Evolutionary conservation across 2,888 invertebrate genomes (phyloP).

Genomic region (Drymonia ruficornis): DNA sequence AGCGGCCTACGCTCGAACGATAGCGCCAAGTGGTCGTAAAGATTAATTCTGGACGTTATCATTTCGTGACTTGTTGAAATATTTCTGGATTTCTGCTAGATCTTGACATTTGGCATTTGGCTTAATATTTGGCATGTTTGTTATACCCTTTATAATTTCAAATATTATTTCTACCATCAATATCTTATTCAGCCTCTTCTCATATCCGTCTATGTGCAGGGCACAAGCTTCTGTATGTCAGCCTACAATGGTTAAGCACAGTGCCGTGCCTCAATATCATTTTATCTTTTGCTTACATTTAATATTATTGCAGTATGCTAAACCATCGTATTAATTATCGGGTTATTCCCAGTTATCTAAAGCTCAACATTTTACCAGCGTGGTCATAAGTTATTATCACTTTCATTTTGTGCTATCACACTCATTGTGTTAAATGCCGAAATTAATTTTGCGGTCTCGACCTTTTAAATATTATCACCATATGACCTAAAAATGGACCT

Average conservation of each 20-base stretch:
- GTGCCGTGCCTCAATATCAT: no score
- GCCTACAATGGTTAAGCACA: no score
- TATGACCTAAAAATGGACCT: not conserved
- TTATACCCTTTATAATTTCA: no score
- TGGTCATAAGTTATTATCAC: not conserved
- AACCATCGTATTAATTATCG: not conserved
- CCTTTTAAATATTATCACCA: not conserved
- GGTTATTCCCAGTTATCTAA: conserved; percentile 2
- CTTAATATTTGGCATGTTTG: no score
- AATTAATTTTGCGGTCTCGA: not conserved
- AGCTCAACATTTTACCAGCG: not conserved
- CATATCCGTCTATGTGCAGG: no score
- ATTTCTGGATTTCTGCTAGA: not conserved
- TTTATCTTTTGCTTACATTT: no score
- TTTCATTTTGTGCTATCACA: not conserved
- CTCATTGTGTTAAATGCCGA: not conserved
- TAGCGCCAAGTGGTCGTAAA: no score
- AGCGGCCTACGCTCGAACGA: no score
- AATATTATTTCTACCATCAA: no score
- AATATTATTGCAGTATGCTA: not conserved
- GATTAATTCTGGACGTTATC: not conserved
- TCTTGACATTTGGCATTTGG: no score
- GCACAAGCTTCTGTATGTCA: no score
- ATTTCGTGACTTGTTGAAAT: not conserved
- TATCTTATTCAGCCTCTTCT: no score